Evolutionary conservation across 2,797 vertebrate genomes (phyloP), one percentile per base, ranked within the genome.

Genomic region (Danio kyathit): DNA sequence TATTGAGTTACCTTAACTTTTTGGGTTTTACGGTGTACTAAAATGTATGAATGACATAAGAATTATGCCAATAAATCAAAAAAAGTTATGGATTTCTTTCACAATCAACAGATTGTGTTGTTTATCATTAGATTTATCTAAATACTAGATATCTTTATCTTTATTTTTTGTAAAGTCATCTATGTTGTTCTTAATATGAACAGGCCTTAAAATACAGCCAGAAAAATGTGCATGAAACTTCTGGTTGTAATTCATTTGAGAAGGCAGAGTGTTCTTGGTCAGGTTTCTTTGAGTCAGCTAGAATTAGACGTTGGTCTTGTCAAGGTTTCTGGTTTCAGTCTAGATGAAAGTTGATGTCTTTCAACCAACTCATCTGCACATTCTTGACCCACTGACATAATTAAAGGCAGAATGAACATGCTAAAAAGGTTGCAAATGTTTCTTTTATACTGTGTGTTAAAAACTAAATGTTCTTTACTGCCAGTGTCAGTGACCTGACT

Each of bases 241-340:
- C 7, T 60, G 29, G 19, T 12, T 51, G 21, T 67, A 9, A 17
- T 44, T 61, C 0, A 63, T 43, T 70, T 51, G 4, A 61, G 65
- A 70, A 43, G 56, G 46, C 46, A 38, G 38, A 65, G 13, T 12
- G 21, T 71, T 54, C 9, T 43, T 63, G 38, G n/a, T 51, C 46
- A 6, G 16, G 49, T 80, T 80, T 46, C 19, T 19, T 2, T 14
- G 16, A 43, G 43, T 16, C 43, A 66, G 38, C 75, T 71, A 13
- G 48, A 71, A 79, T 79, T 61, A 61, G 48, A 72, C 16, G 38
- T 52, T 52, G 69, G 13, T 16, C 38, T 64, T 56, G 46, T 56
- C 40, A 64, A 54, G 59, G 40, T 65, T 40, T 72, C 69, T 65
- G 69, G 69, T 48, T 80, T 74, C 78, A 80, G 14, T 65, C 10